phyloP scores from a whole-genome alignment of 2,113 vertebrate species.

The Pachycephala philippinensis region DNA sequence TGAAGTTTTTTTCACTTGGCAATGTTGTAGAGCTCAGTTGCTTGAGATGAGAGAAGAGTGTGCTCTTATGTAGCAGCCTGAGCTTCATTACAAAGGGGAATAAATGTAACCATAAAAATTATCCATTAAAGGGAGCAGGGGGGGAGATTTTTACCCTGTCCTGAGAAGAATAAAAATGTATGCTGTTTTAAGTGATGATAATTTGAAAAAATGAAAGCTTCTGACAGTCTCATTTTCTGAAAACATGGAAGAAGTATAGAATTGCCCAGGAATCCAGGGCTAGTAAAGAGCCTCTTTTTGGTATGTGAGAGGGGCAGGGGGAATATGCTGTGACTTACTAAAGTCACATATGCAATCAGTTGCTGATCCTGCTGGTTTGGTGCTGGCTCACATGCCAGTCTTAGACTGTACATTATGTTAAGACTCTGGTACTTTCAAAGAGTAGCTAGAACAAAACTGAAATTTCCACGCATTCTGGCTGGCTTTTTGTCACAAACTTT shows the following conservation, averaged over 20 bases:
- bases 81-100: not conserved
- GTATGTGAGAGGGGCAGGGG: too few relatives aligned
- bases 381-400: not conserved
- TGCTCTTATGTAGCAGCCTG: not conserved
- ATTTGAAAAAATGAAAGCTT: not conserved
- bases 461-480: not conserved
- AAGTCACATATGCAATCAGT: fast-evolving
- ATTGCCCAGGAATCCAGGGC: not conserved
- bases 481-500: not conserved
- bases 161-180: not conserved
- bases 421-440: not conserved
- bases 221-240: not conserved
- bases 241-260: not conserved
- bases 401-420: not conserved
- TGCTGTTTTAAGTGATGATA: not conserved
- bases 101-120: not conserved
- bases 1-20: not conserved
- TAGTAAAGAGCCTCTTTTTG: not conserved
- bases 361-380: not conserved
- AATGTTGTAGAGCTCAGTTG: not conserved
- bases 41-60: not conserved
- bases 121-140: not conserved
- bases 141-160: not conserved
- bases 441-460: not conserved
- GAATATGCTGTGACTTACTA: not conserved